Evolutionary conservation across 2,888 invertebrate genomes (phyloP).

Genomic region (Stenoptilia bipunctidactyla): DNA sequence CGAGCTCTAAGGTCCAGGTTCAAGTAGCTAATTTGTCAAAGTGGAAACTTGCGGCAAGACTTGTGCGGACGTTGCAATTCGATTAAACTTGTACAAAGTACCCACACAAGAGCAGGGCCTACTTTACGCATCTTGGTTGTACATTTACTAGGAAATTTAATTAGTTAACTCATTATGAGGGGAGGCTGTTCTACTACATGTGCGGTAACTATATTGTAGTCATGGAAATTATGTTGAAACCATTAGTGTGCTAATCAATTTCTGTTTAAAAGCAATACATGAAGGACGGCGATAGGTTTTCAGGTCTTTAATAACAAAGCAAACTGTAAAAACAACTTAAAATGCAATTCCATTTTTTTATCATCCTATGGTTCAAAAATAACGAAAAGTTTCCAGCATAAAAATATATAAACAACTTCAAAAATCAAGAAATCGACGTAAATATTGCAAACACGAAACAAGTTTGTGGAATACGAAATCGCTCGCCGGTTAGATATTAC

Average conservation of each 20-base stretch:
- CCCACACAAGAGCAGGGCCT: slow-evolving; percentile 45
- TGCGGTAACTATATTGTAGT: not conserved
- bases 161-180: slow-evolving; percentile 49
- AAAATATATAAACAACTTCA: too few species aligned
- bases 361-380: too few species aligned
- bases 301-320: too few species aligned
- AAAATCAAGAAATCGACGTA: not conserved
- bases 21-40: slow-evolving; percentile 65
- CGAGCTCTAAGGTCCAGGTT: slow-evolving; percentile 21
- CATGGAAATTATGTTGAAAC: too few species aligned
- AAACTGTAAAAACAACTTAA: too few species aligned
- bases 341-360: too few species aligned
- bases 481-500: slow-evolving; percentile 17
- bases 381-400: too few species aligned
- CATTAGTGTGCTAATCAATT: too few species aligned
- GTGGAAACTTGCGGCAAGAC: slow-evolving; percentile 41
- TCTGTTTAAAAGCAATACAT: too few species aligned
- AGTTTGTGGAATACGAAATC: slow-evolving; percentile 6
- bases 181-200: slow-evolving; percentile 16
- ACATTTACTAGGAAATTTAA: slow-evolving; percentile 56
- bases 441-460: not conserved
- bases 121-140: slow-evolving; percentile 48
- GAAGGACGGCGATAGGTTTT: too few species aligned
- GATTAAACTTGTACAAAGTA: slow-evolving; percentile 62
- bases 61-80: slow-evolving; percentile 55